Percentiles rank a stretch among this genome's conserved stretches.
These are phyloP conservation scores for Rhynchopsitta pachyrhyncha DNA, from an alignment of 2,113 vertebrate species.

Conservation along the genomic window DNA sequence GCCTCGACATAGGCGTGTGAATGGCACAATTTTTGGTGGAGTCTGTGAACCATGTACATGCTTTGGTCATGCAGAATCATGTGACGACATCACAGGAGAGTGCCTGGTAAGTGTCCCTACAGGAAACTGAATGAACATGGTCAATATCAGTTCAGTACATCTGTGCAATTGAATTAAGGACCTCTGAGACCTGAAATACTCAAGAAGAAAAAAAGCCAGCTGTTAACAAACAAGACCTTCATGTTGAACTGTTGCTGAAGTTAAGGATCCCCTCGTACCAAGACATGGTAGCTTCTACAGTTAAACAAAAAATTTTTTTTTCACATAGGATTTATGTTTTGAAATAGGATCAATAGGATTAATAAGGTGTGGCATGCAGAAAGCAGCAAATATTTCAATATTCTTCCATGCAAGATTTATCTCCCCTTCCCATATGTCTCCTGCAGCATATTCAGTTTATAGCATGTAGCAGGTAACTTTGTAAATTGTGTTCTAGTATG, in stretches of 20 bases:
- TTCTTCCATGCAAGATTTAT: neutral
- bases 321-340: neutral
- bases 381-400: neutral
- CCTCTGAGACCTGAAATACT: neutral
- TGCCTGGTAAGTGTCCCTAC: slow-evolving; percentile 78
- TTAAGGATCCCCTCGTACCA: neutral
- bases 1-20: slow-evolving; percentile 78
- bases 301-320: neutral
- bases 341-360: neutral
- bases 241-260: neutral
- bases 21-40: slow-evolving; percentile 79
- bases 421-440: neutral
- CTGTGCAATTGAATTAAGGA: neutral
- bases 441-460: neutral
- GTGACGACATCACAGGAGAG: slow-evolving; percentile 80
- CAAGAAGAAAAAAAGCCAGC: neutral
- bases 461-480: neutral
- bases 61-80: slow-evolving; percentile 77
- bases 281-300: neutral
- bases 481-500: neutral
- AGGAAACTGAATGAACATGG: neutral
- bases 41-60: slow-evolving; percentile 81
- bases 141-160: neutral
- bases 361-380: neutral
- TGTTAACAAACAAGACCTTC: neutral